These are phyloP conservation scores for Sminthurides bifidus DNA, from an alignment of 1,140 invertebrate species.

Conservation along the genomic window DNA sequence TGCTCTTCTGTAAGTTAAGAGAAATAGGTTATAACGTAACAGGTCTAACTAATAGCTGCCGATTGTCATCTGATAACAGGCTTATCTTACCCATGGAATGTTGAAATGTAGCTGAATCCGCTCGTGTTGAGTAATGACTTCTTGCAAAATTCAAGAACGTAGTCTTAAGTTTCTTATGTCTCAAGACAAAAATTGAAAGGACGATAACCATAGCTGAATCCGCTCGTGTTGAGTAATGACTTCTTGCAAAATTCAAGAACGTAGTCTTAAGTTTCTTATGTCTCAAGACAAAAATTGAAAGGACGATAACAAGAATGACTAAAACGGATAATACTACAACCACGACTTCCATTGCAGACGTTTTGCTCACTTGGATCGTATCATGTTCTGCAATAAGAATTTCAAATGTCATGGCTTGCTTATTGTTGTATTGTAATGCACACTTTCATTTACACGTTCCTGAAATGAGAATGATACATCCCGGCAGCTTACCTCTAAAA, in stretches of 20 bases:
- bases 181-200: constrained; percentile 52
- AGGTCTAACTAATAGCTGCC: too few species aligned
- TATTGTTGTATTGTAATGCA: too few species aligned
- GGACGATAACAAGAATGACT: constrained; percentile 41
- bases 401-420: too few species aligned
- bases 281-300: constrained; percentile 54
- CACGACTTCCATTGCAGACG: constrained; percentile 33
- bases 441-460: background rate
- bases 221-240: constrained; percentile 52
- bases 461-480: background rate
- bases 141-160: constrained; percentile 70
- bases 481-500: constrained; percentile 2
- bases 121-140: constrained; percentile 49
- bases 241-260: constrained; percentile 66
- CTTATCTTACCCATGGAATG: constrained; percentile 20
- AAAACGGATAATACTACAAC: constrained; percentile 41
- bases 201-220: constrained; percentile 48
- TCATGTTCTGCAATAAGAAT: too few species aligned
- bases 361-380: background rate
- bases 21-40: too few species aligned
- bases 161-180: constrained; percentile 60
- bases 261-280: constrained; percentile 61
- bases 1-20: constrained; percentile 57
- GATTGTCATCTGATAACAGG: background rate
- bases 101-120: constrained; percentile 67